Conservation (phyloP, 1,140 invertebrate species). For the Ooceraea biroi region DNA sequence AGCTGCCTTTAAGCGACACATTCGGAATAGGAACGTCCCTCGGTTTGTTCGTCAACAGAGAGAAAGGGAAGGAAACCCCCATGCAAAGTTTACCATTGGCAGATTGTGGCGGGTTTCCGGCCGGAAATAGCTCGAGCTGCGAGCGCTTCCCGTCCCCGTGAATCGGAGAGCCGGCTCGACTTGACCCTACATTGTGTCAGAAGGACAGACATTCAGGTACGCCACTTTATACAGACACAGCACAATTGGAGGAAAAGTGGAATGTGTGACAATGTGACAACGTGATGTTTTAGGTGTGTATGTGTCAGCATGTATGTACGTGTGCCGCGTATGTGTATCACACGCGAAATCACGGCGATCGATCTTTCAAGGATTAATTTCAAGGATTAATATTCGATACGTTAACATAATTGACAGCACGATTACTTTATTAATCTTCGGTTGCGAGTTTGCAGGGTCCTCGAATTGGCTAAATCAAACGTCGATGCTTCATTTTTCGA, state of each 20-base stretch:
- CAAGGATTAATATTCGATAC: conserved; percentile 1
- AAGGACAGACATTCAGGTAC: conserved; percentile 85
- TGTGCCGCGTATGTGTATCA: conserved; percentile 9
- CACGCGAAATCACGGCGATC: neutral
- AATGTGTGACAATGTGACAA: conserved; percentile 40
- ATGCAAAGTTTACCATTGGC: conserved; percentile 90
- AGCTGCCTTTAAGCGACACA: neutral
- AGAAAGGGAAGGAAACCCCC: conserved; percentile 72
- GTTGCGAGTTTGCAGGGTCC: no score
- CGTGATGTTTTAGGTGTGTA: neutral
- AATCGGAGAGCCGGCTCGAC: conserved; percentile 89
- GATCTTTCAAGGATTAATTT: conserved; percentile 2
- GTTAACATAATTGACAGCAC: neutral
- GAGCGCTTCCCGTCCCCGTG: conserved; percentile 85
- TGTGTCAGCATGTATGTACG: neutral
- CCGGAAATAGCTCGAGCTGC: conserved; percentile 92
- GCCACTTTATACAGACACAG: conserved; percentile 80
- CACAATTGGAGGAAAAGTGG: conserved; percentile 67
- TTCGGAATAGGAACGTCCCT: conserved; percentile 17
- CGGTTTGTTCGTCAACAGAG: conserved; percentile 1
- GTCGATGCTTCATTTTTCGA: conserved; percentile 10
- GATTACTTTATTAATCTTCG: neutral
- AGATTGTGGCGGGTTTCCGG: conserved; percentile 89
- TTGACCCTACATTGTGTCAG: conserved; percentile 88
- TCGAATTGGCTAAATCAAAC: neutral